phyloP scores from a whole-genome alignment of 2,888 invertebrate genomes.

The Eupeodes latifasciatus region DNA sequence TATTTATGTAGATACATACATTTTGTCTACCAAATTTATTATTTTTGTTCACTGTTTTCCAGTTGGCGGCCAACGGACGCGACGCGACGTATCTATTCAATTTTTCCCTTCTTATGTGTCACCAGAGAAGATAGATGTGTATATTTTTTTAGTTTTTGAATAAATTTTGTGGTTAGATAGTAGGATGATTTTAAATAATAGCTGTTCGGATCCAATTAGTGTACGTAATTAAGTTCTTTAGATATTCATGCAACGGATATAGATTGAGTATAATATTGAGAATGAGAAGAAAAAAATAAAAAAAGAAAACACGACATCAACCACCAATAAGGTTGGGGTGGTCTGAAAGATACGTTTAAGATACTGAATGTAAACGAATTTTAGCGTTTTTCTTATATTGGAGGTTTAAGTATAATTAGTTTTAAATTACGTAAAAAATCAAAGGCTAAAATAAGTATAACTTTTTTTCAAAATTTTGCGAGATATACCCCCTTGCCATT shows the following conservation, averaged over 20 bases:
- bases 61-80: neutral
- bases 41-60: neutral
- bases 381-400: no score
- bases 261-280: neutral
- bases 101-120: neutral
- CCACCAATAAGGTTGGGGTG: no score
- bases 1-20: no score
- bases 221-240: conserved; percentile 16
- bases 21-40: no score
- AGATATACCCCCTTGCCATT: no score
- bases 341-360: no score
- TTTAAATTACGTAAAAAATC: no score
- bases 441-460: no score
- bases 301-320: no score
- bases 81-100: neutral
- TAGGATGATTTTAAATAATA: conserved; percentile 14
- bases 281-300: neutral
- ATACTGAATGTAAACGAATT: no score
- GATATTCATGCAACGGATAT: neutral
- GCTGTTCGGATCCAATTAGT: conserved; percentile 14
- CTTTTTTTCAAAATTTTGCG: no score
- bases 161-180: conserved; percentile 5
- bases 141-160: neutral
- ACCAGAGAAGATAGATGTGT: conserved; percentile 6
- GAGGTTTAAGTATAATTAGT: no score